Evolutionary conservation across 2,888 invertebrate genomes (phyloP).

Genomic region (Macaria notata): DNA sequence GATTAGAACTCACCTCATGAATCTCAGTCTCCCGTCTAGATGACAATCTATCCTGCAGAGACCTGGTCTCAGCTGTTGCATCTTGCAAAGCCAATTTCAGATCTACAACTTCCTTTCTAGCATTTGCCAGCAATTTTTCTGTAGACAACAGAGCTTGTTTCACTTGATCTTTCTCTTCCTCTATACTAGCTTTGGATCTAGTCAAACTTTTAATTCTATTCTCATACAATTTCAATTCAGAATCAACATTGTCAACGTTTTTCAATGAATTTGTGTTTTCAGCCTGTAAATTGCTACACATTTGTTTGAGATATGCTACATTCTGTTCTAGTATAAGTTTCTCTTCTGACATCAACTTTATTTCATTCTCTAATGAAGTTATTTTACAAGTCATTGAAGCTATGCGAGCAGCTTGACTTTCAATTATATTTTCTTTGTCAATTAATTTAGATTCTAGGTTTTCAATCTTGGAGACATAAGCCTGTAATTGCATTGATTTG

Average conservation of each 20-base stretch:
- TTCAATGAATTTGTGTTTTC: slow-evolving; percentile 49
- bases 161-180: slow-evolving; percentile 84
- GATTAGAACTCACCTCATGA: slow-evolving; percentile 52
- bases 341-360: slow-evolving; percentile 69
- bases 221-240: slow-evolving; percentile 73
- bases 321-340: slow-evolving; percentile 70
- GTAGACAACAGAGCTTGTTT: slow-evolving; percentile 80
- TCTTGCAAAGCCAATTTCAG: slow-evolving; percentile 84
- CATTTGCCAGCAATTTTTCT: slow-evolving; percentile 85
- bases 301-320: slow-evolving; percentile 66
- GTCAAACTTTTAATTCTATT: slow-evolving; percentile 73
- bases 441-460: slow-evolving; percentile 84
- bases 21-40: slow-evolving; percentile 53
- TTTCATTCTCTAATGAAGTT: slow-evolving; percentile 67
- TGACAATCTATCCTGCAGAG: slow-evolving; percentile 71
- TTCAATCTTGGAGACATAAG: slow-evolving; percentile 72
- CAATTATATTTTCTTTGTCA: slow-evolving; percentile 70
- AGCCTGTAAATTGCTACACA: slow-evolving; percentile 66
- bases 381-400: slow-evolving; percentile 66
- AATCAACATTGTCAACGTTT: slow-evolving; percentile 57
- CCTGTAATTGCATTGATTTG: slow-evolving; percentile 82
- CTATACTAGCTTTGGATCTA: slow-evolving; percentile 82
- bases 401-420: slow-evolving; percentile 62
- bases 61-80: slow-evolving; percentile 83
- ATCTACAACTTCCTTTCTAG: slow-evolving; percentile 85